These are phyloP conservation scores for Chromobotia macracanthus DNA, from an alignment of 2,797 vertebrate genomes.

Conservation along the genomic window DNA sequence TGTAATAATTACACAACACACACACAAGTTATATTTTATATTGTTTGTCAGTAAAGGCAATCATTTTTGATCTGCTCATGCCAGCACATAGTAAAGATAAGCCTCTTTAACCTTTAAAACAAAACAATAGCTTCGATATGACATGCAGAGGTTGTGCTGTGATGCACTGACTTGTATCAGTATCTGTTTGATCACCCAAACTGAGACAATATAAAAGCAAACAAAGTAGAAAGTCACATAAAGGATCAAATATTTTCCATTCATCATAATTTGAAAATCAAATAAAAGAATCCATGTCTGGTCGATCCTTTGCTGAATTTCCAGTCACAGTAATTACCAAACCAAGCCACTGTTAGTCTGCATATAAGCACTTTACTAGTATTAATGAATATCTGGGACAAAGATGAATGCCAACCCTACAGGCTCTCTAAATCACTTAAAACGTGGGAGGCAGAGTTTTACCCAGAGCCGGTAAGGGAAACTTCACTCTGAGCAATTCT, in stretches of 20 bases:
- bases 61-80: too few species aligned
- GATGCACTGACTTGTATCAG: neutral
- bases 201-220: neutral
- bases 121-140: too few species aligned
- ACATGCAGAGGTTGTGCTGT: constrained; percentile 22
- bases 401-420: neutral
- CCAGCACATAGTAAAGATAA: too few species aligned
- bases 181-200: constrained; percentile 42
- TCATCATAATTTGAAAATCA: neutral
- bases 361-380: neutral
- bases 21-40: too few species aligned
- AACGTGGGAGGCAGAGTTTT: neutral
- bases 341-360: constrained; percentile 7
- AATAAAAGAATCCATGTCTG: neutral
- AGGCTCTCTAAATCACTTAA: constrained; percentile 5
- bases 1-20: neutral
- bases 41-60: too few species aligned
- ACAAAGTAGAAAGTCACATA: neutral
- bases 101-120: too few species aligned
- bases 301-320: neutral
- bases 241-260: neutral
- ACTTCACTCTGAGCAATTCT: neutral
- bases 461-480: neutral
- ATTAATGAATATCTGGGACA: neutral
- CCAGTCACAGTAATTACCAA: neutral